phyloP scores from a whole-genome alignment of 2,888 invertebrate genomes.

The Dolichomitus sp. region DNA sequence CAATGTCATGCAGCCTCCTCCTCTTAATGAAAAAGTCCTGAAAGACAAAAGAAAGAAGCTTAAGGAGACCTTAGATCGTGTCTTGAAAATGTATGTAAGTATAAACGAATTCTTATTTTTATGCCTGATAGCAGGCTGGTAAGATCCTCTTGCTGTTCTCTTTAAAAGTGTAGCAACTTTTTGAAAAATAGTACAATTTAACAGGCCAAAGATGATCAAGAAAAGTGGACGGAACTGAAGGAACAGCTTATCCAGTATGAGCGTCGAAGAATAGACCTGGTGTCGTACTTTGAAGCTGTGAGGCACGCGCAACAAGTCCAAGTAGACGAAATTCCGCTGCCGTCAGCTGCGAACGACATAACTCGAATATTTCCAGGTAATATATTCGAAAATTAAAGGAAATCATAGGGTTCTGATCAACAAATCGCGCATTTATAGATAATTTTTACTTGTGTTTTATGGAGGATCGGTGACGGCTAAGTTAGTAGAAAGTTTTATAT shows the following conservation, averaged over 20 bases:
- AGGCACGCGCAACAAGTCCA: slow-evolving; percentile 98
- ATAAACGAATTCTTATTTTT: slow-evolving; percentile 71
- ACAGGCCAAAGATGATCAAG: slow-evolving; percentile 98
- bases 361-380: slow-evolving; percentile 80
- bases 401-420: background rate
- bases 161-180: background rate
- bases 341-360: slow-evolving; percentile 87
- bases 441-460: background rate
- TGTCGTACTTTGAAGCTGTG: slow-evolving; percentile 98
- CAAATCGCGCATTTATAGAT: background rate
- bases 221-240: slow-evolving; percentile 97
- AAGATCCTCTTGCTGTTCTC: slow-evolving; percentile 6
- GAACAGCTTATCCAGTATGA: slow-evolving; percentile 97
- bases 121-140: slow-evolving; percentile 15
- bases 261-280: slow-evolving; percentile 93
- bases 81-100: slow-evolving; percentile 98
- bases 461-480: too few species aligned
- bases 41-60: slow-evolving; percentile 98
- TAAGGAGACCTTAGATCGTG: slow-evolving; percentile 97
- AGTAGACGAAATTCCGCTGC: slow-evolving; percentile 98
- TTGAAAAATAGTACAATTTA: slow-evolving; percentile 55
- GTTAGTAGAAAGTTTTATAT: too few species aligned
- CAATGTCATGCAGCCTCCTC: slow-evolving; percentile 97
- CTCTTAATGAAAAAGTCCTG: slow-evolving; percentile 98
- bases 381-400: background rate